A percentile compares a stretch with the other conserved stretches of the same genome.
phyloP scores from a whole-genome alignment of 1,140 invertebrate species.

The Hyphantria cunea region DNA sequence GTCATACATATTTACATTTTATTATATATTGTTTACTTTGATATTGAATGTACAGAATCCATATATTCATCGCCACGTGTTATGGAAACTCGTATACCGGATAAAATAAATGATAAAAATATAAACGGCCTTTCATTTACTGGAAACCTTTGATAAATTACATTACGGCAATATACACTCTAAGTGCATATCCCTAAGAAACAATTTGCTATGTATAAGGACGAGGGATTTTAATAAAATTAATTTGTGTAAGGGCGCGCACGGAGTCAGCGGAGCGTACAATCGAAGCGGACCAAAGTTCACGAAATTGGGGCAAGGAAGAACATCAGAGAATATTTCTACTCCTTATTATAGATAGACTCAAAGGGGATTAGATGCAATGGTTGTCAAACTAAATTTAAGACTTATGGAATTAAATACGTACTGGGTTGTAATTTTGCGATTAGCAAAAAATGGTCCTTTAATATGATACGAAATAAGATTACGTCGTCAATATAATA shows the following conservation, averaged over 20 bases:
- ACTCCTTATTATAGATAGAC: no score
- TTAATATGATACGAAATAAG: no score
- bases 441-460: no score
- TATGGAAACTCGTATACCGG: slow-evolving; percentile 66
- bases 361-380: no score
- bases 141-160: slow-evolving; percentile 4
- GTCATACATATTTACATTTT: slow-evolving; percentile 75
- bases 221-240: slow-evolving; percentile 47
- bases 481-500: no score
- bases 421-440: no score
- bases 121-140: slow-evolving; percentile 27
- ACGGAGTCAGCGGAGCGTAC: slow-evolving; percentile 39
- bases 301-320: slow-evolving; percentile 15
- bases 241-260: slow-evolving; percentile 46
- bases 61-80: slow-evolving; percentile 71
- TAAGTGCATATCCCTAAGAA: background rate
- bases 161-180: background rate
- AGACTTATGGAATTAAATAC: no score
- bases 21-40: slow-evolving; percentile 76
- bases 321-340: background rate
- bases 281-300: slow-evolving; percentile 25
- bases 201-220: slow-evolving; percentile 5
- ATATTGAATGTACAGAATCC: slow-evolving; percentile 70
- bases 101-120: slow-evolving; percentile 57
- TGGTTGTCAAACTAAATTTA: no score